Percentiles rank a stretch among this genome's conserved stretches.
phyloP scores from a whole-genome alignment of 2,888 invertebrate genomes.

The Aricia artaxerxes region DNA sequence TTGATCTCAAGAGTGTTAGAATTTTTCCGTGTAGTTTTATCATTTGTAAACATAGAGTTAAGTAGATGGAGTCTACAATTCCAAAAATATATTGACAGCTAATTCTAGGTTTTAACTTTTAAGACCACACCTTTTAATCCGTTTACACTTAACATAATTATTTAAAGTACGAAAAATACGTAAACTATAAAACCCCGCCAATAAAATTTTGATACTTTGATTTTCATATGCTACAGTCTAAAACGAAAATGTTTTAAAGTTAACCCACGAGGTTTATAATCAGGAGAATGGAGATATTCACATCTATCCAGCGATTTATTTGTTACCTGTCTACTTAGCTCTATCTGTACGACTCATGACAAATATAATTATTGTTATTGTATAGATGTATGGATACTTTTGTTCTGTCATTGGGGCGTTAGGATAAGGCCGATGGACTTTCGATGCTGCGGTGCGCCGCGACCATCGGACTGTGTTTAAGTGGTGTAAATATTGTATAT shows the following conservation, averaged over 20 bases:
- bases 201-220: background rate
- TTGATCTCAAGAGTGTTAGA: conserved; percentile 68
- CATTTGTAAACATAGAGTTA: conserved; percentile 49
- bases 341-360: conserved; percentile 60
- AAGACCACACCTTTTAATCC: background rate
- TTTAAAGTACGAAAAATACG: background rate
- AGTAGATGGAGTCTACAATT: background rate
- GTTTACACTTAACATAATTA: background rate
- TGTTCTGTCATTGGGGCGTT: conserved; percentile 71
- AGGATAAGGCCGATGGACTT: conserved; percentile 78
- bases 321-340: conserved; percentile 10
- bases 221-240: background rate
- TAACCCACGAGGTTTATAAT: background rate
- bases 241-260: background rate
- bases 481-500: conserved; percentile 79
- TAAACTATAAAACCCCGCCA: background rate
- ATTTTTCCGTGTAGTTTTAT: conserved; percentile 71
- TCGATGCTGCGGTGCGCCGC: conserved; percentile 72
- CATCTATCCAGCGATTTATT: background rate
- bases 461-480: conserved; percentile 67
- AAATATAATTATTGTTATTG: conserved; percentile 69
- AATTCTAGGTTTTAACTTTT: background rate
- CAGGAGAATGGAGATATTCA: background rate
- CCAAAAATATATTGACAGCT: background rate
- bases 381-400: conserved; percentile 70